Base-by-base conservation (phyloP, 2,888 invertebrate genomes). In the Embidobia sp. region DNA sequence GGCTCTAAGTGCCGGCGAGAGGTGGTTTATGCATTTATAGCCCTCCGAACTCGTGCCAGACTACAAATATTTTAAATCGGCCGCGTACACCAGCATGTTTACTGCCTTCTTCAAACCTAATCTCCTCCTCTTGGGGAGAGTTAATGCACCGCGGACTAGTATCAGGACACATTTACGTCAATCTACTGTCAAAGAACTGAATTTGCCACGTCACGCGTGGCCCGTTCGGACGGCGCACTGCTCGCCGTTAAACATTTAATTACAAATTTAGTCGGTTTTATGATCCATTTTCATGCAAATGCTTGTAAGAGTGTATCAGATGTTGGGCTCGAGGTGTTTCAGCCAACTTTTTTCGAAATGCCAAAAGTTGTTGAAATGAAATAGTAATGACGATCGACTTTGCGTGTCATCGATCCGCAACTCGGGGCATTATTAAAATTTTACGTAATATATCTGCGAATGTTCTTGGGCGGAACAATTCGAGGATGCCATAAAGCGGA, bases 151-250 rank as follows among this genome's bases (percentile, higher is more conserved):
- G 53, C 16, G 29, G 33, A 29, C 18, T 26, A 72, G 19, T 42
- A 40, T 35, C 48, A 22, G 16, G 35, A 51, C 53, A 31, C 42
- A 22, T 69, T 49, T 35, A 27, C 26, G 40, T 19, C 40, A 55
- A 55, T 29, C 55, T 40, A 3, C 55, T 31, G 49, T 29, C 27
- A 35, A 49, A 44, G 57, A 15, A 15, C 29, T 19, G 11, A 59
- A 35, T 18, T 57, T 35, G 77, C 67, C 79, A 78, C 79, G 76
- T 82, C 81, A 82, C 79, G 77, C 79, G 69, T 78, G 57, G 69
- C 73, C 42, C 51, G 67, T 57, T 70, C 69, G 46, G 27, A 13
- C 7, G n/a, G 15, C n/a, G 48, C 10, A n/a, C 29, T 29, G 29
- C 29, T 29, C 8, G 6, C 2, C 3, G 8, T n/a, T 6, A n/a